Evolutionary conservation across 2,797 vertebrate genomes (phyloP), one percentile per base, ranked within the genome.

Genomic region (Enteromius anoplus): DNA sequence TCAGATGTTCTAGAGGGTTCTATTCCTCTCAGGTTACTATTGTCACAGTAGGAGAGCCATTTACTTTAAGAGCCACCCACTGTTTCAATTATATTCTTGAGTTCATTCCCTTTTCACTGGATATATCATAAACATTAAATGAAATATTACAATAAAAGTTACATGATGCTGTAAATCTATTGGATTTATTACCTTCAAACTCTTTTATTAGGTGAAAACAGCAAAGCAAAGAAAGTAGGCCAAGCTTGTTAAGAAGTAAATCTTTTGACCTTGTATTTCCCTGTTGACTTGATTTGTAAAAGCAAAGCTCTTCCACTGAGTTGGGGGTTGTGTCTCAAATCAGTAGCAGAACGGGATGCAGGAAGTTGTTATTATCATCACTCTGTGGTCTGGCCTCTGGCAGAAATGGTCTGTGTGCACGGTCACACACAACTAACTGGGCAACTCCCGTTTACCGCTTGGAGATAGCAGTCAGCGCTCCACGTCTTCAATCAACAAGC

Each of bases 321-420:
- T 53, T 65, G 45, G 75, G 66, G 80, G 32, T 64, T 75, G 21
- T 3, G 34, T 75, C 42, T 45, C 19, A 78, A 65, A n/a, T 71
- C 72, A 66, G 73, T 21, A 77, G 26, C 76, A 45, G 77, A 80
- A 21, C 42, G 23, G 62, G 51, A 71, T 68, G 53, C 66, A 82
- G 73, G 58, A 78, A 85, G 70, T 80, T 75, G 53, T 80, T 75
- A 80, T 84, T 72, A 85, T 75, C 51, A 34, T 65, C 72, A 75
- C 34, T 69, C 37, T 68, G 70, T 69, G 83, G 40, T 75, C 21
- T 58, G 11, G 11, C 45, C 75, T 80, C 81, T 78, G 37, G 70
- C 62, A 26, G 70, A 80, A 80, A 83, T 70, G 75, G 40, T 77
- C 53, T 21, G 42, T 68, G 78, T 58, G 29, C 55, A n/a, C 65